Conservation (phyloP, 2,797 vertebrate species). For the Alfaro cultratus region DNA sequence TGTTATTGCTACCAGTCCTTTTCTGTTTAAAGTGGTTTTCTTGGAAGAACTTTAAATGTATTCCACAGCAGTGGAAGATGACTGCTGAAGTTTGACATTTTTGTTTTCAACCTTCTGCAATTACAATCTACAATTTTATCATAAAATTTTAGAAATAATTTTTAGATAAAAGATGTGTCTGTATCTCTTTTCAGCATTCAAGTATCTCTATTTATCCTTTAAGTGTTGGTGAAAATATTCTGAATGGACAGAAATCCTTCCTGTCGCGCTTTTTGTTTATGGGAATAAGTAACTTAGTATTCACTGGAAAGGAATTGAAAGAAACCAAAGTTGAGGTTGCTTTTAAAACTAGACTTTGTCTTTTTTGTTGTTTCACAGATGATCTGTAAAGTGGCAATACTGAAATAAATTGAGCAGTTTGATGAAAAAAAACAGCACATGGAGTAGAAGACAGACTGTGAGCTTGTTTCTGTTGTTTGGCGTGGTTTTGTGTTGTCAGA, state of each 20-base stretch:
- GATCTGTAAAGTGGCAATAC: not conserved
- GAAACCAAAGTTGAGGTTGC: not conserved
- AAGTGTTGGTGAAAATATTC: not conserved
- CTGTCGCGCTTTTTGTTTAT: not conserved
- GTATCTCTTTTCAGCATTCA: not conserved
- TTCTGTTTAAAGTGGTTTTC: not conserved
- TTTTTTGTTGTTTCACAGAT: not conserved
- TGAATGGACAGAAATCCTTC: not conserved
- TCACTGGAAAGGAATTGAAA: not conserved
- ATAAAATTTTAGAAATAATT: not conserved
- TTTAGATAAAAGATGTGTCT: not conserved
- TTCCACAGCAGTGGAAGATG: not conserved
- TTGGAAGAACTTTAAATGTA: not conserved
- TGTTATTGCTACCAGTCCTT: not conserved
- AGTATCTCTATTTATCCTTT: not conserved
- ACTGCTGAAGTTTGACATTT: not conserved
- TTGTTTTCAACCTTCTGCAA: not conserved
- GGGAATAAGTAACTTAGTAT: not conserved
- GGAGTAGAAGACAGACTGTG: not conserved
- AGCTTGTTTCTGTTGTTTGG: slow-evolving; percentile 12
- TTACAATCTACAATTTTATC: not conserved
- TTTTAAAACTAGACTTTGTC: not conserved
- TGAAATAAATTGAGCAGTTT: not conserved
- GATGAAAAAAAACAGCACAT: not conserved
- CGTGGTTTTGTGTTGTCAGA: slow-evolving; percentile 1